phyloP scores from a whole-genome alignment of 2,113 vertebrate species.

The western clawed frog (Xenopus tropicalis) region DNA sequence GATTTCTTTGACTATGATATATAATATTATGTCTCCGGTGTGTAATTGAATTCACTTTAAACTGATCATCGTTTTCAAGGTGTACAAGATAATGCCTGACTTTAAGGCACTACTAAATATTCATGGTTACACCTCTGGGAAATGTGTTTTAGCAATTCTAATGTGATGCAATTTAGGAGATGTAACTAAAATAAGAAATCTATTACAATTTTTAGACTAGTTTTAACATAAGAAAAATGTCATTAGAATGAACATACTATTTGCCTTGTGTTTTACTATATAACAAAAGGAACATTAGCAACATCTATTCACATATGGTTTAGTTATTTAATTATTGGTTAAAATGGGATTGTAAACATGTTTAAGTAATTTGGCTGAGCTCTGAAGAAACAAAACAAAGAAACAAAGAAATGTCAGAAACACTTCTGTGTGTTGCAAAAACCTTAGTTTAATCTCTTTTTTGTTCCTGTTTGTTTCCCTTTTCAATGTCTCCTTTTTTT shows the following conservation, averaged over 20 bases:
- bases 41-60: slow-evolving; percentile 37
- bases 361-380: no score
- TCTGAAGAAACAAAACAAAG: no score
- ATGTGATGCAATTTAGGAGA: slow-evolving; percentile 25
- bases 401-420: no score
- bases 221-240: slow-evolving; percentile 6
- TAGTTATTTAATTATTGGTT: no score
- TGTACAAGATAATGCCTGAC: slow-evolving; percentile 42
- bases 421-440: no score
- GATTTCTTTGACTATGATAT: slow-evolving; percentile 25
- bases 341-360: no score
- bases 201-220: background rate
- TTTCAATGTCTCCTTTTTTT: no score
- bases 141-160: slow-evolving; percentile 33
- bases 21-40: slow-evolving; percentile 32
- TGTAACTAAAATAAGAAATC: background rate
- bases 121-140: slow-evolving; percentile 37
- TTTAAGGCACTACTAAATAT: slow-evolving; percentile 41
- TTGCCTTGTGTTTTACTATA: background rate
- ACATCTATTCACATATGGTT: no score
- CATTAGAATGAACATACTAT: slow-evolving; percentile 8
- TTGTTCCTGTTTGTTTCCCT: no score
- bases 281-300: no score
- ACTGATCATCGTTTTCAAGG: slow-evolving; percentile 38
- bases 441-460: no score